Evolutionary conservation across 2,797 vertebrate species (phyloP).

Genomic region (Etheostoma nigrum): DNA sequence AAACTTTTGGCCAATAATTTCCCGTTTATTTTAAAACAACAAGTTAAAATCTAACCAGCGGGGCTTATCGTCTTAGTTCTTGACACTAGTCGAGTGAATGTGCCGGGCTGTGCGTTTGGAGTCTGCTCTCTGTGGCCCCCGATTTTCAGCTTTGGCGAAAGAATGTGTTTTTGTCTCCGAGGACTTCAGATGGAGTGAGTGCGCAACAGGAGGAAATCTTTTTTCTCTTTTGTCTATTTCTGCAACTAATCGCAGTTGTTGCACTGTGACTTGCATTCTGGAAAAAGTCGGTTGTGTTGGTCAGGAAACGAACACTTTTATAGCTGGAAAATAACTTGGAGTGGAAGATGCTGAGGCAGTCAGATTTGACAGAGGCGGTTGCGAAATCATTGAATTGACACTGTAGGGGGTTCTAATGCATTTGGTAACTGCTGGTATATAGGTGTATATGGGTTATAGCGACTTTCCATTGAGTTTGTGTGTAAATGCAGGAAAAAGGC

Average conservation of each 20-base stretch:
- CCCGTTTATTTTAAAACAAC: constrained; percentile 21
- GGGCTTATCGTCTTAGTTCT: neutral
- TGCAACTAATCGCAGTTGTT: constrained; percentile 10
- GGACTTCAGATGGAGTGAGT: constrained; percentile 78
- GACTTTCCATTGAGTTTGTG: constrained; percentile 51
- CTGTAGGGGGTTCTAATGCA: constrained; percentile 25
- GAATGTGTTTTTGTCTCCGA: constrained; percentile 76
- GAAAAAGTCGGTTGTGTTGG: constrained; percentile 15
- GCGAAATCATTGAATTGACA: constrained; percentile 65
- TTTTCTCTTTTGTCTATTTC: neutral
- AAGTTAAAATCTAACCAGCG: constrained; percentile 18
- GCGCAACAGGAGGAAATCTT: constrained; percentile 67
- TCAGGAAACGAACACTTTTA: constrained; percentile 59
- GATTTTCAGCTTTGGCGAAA: constrained; percentile 60
- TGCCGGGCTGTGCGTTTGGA: constrained; percentile 20
- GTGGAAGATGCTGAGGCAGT: constrained; percentile 80
- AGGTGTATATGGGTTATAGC: neutral
- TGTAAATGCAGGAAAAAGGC: constrained; percentile 51
- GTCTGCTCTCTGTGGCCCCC: constrained; percentile 49
- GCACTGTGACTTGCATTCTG: neutral
- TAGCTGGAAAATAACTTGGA: constrained; percentile 56
- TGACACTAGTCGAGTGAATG: constrained; percentile 17
- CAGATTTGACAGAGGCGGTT: constrained; percentile 74
- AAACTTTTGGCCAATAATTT: constrained; percentile 63
- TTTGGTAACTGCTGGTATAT: constrained; percentile 11